Percentiles rank a stretch among this genome's conserved stretches.
Conservation (phyloP, 2,113 vertebrate genomes). For the Peromyscus leucopus region DNA sequence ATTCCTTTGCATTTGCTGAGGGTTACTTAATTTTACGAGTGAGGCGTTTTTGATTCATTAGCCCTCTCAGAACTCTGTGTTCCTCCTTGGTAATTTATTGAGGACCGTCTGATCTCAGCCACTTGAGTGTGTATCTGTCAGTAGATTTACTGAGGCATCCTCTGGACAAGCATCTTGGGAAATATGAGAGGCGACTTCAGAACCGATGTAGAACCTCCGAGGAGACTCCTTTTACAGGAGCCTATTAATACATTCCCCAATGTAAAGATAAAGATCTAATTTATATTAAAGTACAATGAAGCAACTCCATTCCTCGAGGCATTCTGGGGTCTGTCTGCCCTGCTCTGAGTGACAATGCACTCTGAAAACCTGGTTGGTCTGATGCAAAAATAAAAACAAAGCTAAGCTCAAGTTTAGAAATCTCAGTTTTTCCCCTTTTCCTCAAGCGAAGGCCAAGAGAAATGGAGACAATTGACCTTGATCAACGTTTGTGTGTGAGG, state of each 20-base stretch:
- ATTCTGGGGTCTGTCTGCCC: not conserved
- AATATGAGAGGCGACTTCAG: conserved; percentile 66
- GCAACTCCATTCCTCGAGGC: not conserved
- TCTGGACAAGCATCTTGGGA: conserved; percentile 72
- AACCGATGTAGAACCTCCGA: conserved; percentile 51
- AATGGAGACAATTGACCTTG: not conserved
- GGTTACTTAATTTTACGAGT: conserved; percentile 73
- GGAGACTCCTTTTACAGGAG: conserved; percentile 60
- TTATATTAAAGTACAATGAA: conserved; percentile 52
- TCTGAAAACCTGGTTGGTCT: conserved; percentile 43
- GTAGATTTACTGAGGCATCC: conserved; percentile 55
- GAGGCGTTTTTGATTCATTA: conserved; percentile 69
- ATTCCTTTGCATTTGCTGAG: conserved; percentile 65
- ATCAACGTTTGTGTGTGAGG: not conserved
- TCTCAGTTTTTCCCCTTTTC: not conserved
- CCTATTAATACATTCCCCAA: conserved; percentile 40
- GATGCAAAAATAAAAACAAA: conserved; percentile 40
- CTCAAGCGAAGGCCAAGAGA: conserved; percentile 53
- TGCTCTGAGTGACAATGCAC: not conserved
- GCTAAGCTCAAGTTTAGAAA: conserved; percentile 32
- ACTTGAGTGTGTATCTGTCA: conserved; percentile 61
- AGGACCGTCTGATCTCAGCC: conserved; percentile 55
- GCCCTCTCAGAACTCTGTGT: not conserved
- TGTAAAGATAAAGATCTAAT: conserved; percentile 60
- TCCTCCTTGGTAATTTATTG: conserved; percentile 71